Evolutionary conservation across 2,888 invertebrate species (phyloP), one percentile per base, ranked within the genome.

Genomic region (Eudemis profundana): DNA sequence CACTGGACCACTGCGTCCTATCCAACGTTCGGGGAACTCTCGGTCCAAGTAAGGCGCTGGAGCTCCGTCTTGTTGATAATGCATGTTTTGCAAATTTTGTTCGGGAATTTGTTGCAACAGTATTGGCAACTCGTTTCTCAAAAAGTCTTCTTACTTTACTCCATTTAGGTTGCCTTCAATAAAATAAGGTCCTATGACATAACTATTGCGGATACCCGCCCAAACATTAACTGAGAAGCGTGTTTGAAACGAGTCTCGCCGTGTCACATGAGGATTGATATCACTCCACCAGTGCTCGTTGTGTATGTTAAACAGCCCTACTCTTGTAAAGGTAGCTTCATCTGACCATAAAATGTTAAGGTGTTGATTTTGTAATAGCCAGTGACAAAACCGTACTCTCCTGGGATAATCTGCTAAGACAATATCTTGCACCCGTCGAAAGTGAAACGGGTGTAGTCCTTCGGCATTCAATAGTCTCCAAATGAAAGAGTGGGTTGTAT

Each of bases 261-360:
- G 19, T 10, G 17, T 44, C 7, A 19, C 44, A 7, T 44, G 17
- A 2, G 19, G 19, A 19, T 44, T 44, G 3, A 44, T 1, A 4
- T 19, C 42, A 19, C 44, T 46, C 21, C 21, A 46, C 12, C 46
- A 46, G 1, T 21, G 46, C n/a, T 46, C 17, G 12, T 44, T 19
- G 12, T 44, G 44, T 15, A 21, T 44, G 12, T 44, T 44, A 44
- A 44, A 44, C 17, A 49, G 7, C 4, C 49, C 27, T 49, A 49
- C 14, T 29, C 49, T 49, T 14, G 49, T 49, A 49, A 49, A 49
- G n/a, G 47, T 47, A 47, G 23, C 23, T 47, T 47, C 47, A 12
- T 47, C 27, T n/a, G 47, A 47, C 47, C 49, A 49, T 17, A 49
- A 49, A 49, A 49, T 49, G 23, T 49, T 49, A n/a, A 14, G 15